Percentiles rank a stretch among this genome's conserved stretches.
phyloP scores from a whole-genome alignment of 2,113 vertebrate genomes.

The Caracal caracal region DNA sequence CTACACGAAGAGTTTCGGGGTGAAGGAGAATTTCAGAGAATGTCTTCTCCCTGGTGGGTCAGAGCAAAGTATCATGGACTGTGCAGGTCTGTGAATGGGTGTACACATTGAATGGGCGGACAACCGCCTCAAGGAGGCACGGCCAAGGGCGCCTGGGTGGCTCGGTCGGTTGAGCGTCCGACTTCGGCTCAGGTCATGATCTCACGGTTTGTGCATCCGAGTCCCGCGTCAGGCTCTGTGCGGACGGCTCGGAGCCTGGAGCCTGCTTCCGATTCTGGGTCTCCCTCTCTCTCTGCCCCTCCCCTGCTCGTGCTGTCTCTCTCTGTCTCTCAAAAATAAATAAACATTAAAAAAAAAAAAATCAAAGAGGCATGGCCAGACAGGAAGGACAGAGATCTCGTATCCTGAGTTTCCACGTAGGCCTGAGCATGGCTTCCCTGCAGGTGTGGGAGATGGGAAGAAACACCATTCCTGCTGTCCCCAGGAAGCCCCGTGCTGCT shows the following conservation, averaged over 20 bases:
- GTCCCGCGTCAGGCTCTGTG: no score
- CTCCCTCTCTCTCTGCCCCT: no score
- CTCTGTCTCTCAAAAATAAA: no score
- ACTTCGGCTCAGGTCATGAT: no score
- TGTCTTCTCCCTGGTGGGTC: not conserved
- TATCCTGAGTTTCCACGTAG: not conserved
- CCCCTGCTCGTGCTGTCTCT: no score
- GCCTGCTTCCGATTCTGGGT: no score
- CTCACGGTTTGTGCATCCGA: fast-evolving
- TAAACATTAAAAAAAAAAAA: no score
- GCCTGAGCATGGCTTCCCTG: not conserved
- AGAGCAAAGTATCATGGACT: not conserved
- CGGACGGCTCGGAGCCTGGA: no score
- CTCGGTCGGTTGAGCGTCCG: no score
- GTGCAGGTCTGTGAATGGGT: not conserved
- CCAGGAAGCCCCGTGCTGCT: not conserved
- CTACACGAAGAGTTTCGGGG: not conserved
- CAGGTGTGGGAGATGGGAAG: not conserved
- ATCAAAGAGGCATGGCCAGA: not conserved
- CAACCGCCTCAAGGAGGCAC: not conserved
- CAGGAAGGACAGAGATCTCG: not conserved
- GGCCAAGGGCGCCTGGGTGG: not conserved
- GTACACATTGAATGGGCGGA: not conserved
- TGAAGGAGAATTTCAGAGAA: not conserved
- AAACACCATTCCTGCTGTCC: not conserved